Conservation (phyloP, 2,888 invertebrate species). For the Poecilus cupreus region DNA sequence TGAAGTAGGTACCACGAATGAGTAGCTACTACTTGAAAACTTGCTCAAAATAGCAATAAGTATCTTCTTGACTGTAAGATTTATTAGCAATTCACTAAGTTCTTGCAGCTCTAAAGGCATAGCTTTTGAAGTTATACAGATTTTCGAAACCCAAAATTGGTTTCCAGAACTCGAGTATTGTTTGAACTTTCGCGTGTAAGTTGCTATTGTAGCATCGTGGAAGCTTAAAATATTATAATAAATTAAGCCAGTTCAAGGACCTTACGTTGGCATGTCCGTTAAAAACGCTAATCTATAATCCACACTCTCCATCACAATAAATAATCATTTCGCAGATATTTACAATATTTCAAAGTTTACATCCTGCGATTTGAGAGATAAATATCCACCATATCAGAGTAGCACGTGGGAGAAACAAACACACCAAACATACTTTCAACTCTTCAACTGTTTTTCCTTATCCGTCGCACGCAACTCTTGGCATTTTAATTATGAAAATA, state of each 20-base stretch:
- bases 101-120: too few relatives aligned
- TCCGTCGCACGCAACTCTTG: neutral
- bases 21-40: too few relatives aligned
- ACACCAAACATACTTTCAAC: constrained; percentile 3
- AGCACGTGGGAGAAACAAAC: constrained; percentile 26
- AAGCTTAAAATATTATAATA: too few relatives aligned
- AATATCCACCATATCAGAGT: constrained; percentile 12
- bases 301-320: neutral
- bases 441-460: constrained; percentile 22
- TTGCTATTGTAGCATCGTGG: too few relatives aligned
- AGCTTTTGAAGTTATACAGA: too few relatives aligned
- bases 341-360: neutral
- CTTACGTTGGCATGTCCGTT: neutral
- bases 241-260: neutral
- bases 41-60: too few relatives aligned
- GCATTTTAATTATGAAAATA: constrained; percentile 36
- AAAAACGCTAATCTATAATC: neutral
- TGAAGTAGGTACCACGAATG: too few relatives aligned
- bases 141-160: too few relatives aligned
- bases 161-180: too few relatives aligned
- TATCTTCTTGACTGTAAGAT: too few relatives aligned
- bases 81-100: too few relatives aligned
- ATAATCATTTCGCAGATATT: constrained; percentile 20
- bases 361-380: constrained; percentile 25
- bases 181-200: too few relatives aligned